Base-by-base conservation (phyloP, 2,888 invertebrate genomes). In the Diachrysia chrysitis region DNA sequence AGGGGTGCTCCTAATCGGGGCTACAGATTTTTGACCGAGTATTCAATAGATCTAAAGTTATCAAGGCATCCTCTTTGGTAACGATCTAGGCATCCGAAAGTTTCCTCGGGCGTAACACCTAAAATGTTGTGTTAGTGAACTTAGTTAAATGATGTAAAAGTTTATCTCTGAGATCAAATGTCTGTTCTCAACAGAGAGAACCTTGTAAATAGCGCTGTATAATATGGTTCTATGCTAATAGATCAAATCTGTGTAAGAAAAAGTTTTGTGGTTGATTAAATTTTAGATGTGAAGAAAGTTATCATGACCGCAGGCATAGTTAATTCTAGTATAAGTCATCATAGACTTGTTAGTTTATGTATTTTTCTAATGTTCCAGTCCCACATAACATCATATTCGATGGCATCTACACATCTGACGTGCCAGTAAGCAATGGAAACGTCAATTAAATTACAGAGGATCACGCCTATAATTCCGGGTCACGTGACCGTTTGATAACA, bases 11-110 rank as follows among this genome's bases (percentile, higher is more conserved):
- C 71, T 71, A 78, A 74, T 72, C 69, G 69, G 64, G 53, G 35
- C 59, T 42, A 53, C 63, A 76, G 75, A 76, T 76, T 69, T n/a
- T 16, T 16, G 23, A 54, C 16, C 4, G 54, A 25, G 25, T 57
- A 76, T 76, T 75, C 77, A 76, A 75, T 75, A 75, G 58, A 71
- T 63, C 68, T 62, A 65, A 65, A 60, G 77, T 76, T 75, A 75
- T 75, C 77, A 63, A 61, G 17, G 61, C 72, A 64, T 61, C 77
- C 73, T n/a, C 72, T 75, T 73, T 19, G 62, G 68, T 65, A 69
- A 69, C 59, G 67, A 69, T 76, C 69, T 62, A 69, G 61, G 46
- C 56, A 64, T 19, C 62, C 61, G 58, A 72, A 59, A 67, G 63
- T 72, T 72, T 72, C 63, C 63, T 64, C 37, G 46, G 48, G 42